Evolutionary conservation across 2,888 invertebrate genomes (phyloP).

Genomic region (Andricus curvator): DNA sequence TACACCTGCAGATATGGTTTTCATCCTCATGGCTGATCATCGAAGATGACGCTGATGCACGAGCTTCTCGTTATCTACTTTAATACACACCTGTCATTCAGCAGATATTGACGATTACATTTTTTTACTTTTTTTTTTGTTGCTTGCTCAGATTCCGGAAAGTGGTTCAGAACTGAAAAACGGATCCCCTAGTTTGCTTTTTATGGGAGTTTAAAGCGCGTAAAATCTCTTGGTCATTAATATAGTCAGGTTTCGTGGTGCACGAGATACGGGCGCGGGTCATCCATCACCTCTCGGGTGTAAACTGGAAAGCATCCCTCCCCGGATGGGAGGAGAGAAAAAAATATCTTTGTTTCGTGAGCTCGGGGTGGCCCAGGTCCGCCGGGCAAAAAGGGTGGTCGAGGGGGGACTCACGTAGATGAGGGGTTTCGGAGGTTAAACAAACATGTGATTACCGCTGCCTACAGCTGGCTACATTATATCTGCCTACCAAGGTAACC

Average conservation of each 20-base stretch:
- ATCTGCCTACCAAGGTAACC: conserved; percentile 74
- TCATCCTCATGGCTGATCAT: conserved; percentile 8
- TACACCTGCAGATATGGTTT: neutral
- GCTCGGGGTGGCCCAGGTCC: conserved; percentile 73
- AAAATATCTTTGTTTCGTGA: conserved; percentile 57
- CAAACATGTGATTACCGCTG: conserved; percentile 78
- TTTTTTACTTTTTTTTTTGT: neutral
- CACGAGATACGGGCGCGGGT: conserved; percentile 64
- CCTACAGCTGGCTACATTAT: conserved; percentile 78
- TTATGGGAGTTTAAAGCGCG: conserved; percentile 73
- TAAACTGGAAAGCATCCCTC: conserved; percentile 52
- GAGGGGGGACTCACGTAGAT: conserved; percentile 69
- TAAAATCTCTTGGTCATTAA: conserved; percentile 75
- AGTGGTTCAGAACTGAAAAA: conserved; percentile 44
- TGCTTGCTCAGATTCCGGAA: neutral
- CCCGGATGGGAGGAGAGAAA: conserved; percentile 27
- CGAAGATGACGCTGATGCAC: conserved; percentile 1
- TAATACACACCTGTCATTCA: conserved; percentile 12
- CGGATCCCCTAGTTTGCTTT: conserved; percentile 54
- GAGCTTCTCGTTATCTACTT: neutral
- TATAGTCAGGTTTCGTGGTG: conserved; percentile 60
- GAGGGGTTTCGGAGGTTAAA: conserved; percentile 78
- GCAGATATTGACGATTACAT: neutral
- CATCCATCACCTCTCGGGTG: conserved; percentile 71
- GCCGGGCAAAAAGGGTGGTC: conserved; percentile 66